Evolutionary conservation across 2,797 vertebrate species (phyloP).

Genomic region (Neoniphon sammara): DNA sequence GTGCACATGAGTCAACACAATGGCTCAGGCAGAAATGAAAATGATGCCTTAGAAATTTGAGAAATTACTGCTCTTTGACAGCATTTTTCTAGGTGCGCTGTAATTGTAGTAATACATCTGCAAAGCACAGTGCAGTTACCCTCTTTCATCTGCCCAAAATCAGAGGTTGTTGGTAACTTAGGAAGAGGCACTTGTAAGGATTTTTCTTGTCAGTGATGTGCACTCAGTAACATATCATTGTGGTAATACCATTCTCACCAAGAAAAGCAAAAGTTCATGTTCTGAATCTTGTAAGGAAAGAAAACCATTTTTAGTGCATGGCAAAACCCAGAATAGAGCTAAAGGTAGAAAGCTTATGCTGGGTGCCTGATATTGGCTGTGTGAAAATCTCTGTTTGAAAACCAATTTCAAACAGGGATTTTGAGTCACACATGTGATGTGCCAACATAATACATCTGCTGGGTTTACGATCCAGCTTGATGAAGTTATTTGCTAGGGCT

Average conservation of each 20-base stretch:
- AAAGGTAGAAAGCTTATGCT: neutral
- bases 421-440: constrained; percentile 36
- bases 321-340: constrained; percentile 3
- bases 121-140: constrained; percentile 23
- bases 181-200: constrained; percentile 35
- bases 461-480: constrained; percentile 60
- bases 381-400: constrained; percentile 50
- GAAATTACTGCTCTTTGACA: constrained; percentile 3
- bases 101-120: neutral
- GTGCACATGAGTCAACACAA: constrained; percentile 32
- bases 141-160: constrained; percentile 8
- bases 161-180: constrained; percentile 15
- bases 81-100: too few relatives aligned
- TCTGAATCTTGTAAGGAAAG: constrained; percentile 25
- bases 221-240: constrained; percentile 30
- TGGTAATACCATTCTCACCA: constrained; percentile 17
- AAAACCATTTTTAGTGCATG: constrained; percentile 7
- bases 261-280: constrained; percentile 7
- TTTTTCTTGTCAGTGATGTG: constrained; percentile 3
- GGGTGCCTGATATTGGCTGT: constrained; percentile 4
- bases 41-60: constrained; percentile 4
- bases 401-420: constrained; percentile 50
- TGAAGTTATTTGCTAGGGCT: constrained; percentile 67
- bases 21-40: constrained; percentile 16
- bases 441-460: constrained; percentile 40